Percentiles rank a stretch among this genome's conserved stretches.
Evolutionary conservation across 2,888 invertebrate species (phyloP).

Genomic region (Andrena trimmerana): DNA sequence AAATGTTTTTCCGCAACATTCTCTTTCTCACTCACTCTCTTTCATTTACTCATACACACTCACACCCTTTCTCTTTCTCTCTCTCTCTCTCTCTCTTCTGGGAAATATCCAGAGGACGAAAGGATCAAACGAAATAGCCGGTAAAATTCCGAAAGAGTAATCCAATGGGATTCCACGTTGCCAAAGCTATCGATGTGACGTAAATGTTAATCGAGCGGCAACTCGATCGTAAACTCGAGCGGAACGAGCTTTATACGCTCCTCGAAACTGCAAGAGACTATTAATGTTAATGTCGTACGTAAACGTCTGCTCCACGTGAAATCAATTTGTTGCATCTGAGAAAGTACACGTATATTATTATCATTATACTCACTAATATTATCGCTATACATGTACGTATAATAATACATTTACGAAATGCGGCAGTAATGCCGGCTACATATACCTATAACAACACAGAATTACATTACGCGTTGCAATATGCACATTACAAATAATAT

Average conservation of each 20-base stretch:
- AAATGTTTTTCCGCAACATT: conserved; percentile 31
- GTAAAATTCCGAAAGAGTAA: conserved; percentile 60
- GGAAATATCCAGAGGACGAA: conserved; percentile 18
- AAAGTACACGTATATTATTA: conserved; percentile 67
- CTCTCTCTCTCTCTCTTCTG: conserved; percentile 21
- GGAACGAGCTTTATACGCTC: conserved; percentile 67
- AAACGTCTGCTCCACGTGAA: conserved; percentile 71
- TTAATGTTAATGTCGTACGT: conserved; percentile 71
- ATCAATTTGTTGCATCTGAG: conserved; percentile 74
- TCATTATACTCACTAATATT: conserved; percentile 14
- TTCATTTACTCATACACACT: no score
- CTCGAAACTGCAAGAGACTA: conserved; percentile 66
- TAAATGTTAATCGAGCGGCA: conserved; percentile 70
- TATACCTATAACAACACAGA: conserved; percentile 6
- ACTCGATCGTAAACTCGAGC: conserved; percentile 70
- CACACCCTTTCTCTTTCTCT: no score
- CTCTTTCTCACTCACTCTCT: conserved; percentile 9
- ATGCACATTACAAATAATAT: conserved; percentile 42
- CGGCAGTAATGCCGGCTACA: conserved; percentile 27
- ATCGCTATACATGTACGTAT: conserved; percentile 34
- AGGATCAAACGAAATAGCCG: conserved; percentile 39
- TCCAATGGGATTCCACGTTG: conserved; percentile 62
- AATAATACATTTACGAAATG: conserved; percentile 42
- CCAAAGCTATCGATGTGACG: conserved; percentile 65
- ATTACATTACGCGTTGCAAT: conserved; percentile 37